phyloP scores from a whole-genome alignment of 2,797 vertebrate genomes.

The Clamator glandarius region DNA sequence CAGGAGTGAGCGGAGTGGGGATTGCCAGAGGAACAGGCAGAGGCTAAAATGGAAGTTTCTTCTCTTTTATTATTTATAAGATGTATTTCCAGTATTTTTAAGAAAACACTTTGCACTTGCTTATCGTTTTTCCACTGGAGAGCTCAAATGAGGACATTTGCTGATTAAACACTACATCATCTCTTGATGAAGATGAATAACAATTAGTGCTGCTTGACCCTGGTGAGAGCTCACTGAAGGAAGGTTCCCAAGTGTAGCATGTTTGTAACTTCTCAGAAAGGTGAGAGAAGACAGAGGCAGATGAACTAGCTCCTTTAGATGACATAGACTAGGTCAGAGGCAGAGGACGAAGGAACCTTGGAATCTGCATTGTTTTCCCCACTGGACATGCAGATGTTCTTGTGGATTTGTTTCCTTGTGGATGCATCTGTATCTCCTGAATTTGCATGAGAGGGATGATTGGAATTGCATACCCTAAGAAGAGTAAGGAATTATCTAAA shows the following conservation, averaged over 20 bases:
- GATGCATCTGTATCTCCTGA: background rate
- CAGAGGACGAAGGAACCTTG: background rate
- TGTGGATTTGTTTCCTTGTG: background rate
- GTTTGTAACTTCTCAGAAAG: background rate
- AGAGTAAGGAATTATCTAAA: background rate
- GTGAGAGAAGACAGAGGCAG: background rate
- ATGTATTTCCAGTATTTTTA: conserved; percentile 50
- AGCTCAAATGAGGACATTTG: conserved; percentile 37
- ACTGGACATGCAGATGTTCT: background rate
- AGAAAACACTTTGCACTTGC: conserved; percentile 53
- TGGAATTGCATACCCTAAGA: background rate
- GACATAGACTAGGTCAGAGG: background rate
- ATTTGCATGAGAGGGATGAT: background rate
- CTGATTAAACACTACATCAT: conserved; percentile 57
- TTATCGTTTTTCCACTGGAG: conserved; percentile 56
- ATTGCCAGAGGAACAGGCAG: background rate
- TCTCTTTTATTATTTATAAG: conserved; percentile 72
- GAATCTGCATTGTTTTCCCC: background rate
- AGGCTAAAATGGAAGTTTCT: conserved; percentile 52
- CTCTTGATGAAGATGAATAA: background rate
- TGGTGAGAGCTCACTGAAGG: background rate
- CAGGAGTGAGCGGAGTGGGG: background rate
- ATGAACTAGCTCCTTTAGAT: background rate
- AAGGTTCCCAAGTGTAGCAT: background rate
- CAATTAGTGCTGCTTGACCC: conserved; percentile 3